Evolutionary conservation across 2,113 vertebrate genomes (phyloP).

Genomic region (Syngnathus floridae): DNA sequence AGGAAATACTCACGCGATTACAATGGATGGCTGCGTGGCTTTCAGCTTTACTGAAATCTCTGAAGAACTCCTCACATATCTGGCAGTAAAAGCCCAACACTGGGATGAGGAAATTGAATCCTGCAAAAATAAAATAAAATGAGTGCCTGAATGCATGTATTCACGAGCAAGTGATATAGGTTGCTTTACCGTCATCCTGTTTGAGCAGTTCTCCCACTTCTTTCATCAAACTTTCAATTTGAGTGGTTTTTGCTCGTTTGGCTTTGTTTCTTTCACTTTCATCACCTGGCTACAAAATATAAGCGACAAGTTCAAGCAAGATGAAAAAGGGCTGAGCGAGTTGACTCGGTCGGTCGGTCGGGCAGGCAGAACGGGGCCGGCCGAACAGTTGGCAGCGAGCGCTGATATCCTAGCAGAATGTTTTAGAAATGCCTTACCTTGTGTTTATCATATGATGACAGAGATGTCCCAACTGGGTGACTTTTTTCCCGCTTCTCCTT

Average conservation of each 20-base stretch:
- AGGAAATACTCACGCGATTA: conserved; percentile 67
- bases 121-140: conserved; percentile 50
- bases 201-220: conserved; percentile 82
- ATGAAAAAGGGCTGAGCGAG: too few species aligned
- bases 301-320: not conserved
- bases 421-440: conserved; percentile 65
- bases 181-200: conserved; percentile 79
- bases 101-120: conserved; percentile 83
- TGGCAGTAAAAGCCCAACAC: conserved; percentile 93
- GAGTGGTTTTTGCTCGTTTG: conserved; percentile 73
- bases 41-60: conserved; percentile 81
- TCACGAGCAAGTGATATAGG: not conserved
- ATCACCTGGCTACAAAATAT: conserved; percentile 65
- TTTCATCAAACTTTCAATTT: conserved; percentile 79
- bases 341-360: not conserved
- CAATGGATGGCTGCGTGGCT: conserved; percentile 75
- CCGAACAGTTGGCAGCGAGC: too few species aligned
- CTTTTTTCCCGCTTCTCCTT: conserved; percentile 47
- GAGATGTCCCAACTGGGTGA: conserved; percentile 31
- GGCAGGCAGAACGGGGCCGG: too few species aligned
- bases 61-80: conserved; percentile 90
- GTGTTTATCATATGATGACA: conserved; percentile 66
- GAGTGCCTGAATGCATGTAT: not conserved
- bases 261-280: conserved; percentile 72
- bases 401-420: not conserved